These are phyloP conservation scores for Criorhina ranunculi DNA, from an alignment of 2,888 invertebrate genomes.

Conservation along the genomic window DNA sequence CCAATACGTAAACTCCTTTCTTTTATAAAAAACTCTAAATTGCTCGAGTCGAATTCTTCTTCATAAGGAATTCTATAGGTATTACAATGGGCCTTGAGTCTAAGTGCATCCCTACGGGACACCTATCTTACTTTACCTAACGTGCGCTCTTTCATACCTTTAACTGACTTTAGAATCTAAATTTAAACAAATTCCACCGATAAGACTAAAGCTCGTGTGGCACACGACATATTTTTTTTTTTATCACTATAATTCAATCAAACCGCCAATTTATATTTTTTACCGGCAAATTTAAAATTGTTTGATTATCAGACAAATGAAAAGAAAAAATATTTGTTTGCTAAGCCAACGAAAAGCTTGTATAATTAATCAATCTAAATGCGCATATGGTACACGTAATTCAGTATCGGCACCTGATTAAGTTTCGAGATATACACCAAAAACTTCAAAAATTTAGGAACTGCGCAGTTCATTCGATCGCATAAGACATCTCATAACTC, in stretches of 20 bases:
- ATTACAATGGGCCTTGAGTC: too few relatives aligned
- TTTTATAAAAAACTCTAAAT: too few relatives aligned
- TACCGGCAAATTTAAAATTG: neutral
- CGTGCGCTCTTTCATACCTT: too few relatives aligned
- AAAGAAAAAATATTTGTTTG: neutral
- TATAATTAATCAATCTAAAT: slow-evolving; percentile 35
- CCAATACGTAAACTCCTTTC: too few relatives aligned
- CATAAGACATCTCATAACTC: neutral
- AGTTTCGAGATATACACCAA: slow-evolving; percentile 9
- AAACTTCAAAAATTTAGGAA: neutral
- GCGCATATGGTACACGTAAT: slow-evolving; percentile 18
- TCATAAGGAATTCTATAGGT: too few relatives aligned
- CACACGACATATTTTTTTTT: neutral
- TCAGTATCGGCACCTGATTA: slow-evolving; percentile 27
- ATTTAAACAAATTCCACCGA: neutral
- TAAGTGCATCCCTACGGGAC: too few relatives aligned
- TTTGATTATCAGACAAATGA: slow-evolving; percentile 3
- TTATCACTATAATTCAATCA: neutral
- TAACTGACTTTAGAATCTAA: too few relatives aligned
- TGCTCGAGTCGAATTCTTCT: too few relatives aligned
- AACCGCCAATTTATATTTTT: neutral
- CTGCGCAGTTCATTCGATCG: slow-evolving; percentile 15
- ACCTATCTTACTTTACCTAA: too few relatives aligned
- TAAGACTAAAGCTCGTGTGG: neutral
- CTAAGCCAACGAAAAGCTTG: neutral